Conservation (phyloP, 2,113 vertebrate species). For the Stegostoma tigrinum region DNA sequence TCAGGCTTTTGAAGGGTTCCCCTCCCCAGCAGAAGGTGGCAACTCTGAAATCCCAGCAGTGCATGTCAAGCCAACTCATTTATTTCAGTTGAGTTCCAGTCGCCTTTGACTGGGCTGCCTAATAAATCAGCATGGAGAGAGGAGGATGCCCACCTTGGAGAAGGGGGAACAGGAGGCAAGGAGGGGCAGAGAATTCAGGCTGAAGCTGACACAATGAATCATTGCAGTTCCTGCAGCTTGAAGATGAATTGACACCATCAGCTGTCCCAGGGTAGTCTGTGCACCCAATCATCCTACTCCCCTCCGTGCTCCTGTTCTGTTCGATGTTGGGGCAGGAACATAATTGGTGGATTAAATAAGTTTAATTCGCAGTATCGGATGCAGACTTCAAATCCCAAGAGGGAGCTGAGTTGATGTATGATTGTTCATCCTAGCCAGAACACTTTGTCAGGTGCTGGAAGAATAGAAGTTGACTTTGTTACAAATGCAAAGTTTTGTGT, state of each 20-base stretch:
- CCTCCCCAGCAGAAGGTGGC: constrained; percentile 6
- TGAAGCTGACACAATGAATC: constrained; percentile 21
- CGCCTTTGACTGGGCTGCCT: neutral
- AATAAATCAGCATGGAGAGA: neutral
- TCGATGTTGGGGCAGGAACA: neutral
- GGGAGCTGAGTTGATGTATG: neutral
- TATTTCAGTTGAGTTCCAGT: constrained; percentile 10
- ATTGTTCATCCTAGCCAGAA: neutral
- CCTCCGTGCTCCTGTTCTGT: neutral
- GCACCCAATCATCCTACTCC: neutral
- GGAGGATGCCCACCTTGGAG: neutral
- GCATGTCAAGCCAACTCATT: neutral
- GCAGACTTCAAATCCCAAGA: neutral
- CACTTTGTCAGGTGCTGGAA: neutral
- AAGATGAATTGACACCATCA: neutral
- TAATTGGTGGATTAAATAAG: neutral
- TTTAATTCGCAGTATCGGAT: neutral
- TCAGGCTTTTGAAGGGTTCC: neutral
- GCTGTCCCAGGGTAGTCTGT: neutral
- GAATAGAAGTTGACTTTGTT: neutral
- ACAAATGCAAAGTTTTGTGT: neutral
- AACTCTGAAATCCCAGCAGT: neutral
- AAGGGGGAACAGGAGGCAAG: neutral
- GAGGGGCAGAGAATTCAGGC: neutral
- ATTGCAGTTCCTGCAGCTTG: neutral